These are phyloP conservation scores for Drosophila infuscata DNA, from an alignment of 2,888 invertebrate species.

Conservation along the genomic window DNA sequence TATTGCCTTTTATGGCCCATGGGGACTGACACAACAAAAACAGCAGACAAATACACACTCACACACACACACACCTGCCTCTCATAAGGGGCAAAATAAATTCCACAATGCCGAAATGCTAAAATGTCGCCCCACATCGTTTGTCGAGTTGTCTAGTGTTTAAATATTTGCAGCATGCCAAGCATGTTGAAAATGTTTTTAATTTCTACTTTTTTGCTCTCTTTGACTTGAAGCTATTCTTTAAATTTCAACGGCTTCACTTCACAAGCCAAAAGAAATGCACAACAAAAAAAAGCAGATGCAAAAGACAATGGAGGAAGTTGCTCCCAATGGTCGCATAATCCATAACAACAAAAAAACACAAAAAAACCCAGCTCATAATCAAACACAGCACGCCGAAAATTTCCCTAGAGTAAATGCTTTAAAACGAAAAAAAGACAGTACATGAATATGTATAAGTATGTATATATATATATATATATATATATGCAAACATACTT, in stretches of 20 bases:
- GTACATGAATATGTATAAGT: constrained; percentile 34
- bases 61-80: constrained; percentile 21
- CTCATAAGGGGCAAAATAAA: constrained; percentile 53
- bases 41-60: constrained; percentile 14
- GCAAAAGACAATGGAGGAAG: not conserved
- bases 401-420: constrained; percentile 67
- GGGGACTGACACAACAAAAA: constrained; percentile 38
- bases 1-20: constrained; percentile 76
- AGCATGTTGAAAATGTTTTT: constrained; percentile 61
- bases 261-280: constrained; percentile 28
- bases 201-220: constrained; percentile 33
- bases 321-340: constrained; percentile 63
- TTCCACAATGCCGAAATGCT: constrained; percentile 66
- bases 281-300: constrained; percentile 3
- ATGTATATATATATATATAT: constrained; percentile 16
- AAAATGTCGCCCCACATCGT: constrained; percentile 45
- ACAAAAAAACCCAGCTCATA: constrained; percentile 38
- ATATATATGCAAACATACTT: constrained; percentile 26
- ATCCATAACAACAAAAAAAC: constrained; percentile 54
- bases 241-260: constrained; percentile 19
- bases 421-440: constrained; percentile 34
- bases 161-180: constrained; percentile 63
- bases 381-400: constrained; percentile 51
- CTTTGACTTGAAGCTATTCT: constrained; percentile 5
- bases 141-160: constrained; percentile 51